A percentile compares a stretch with the other conserved stretches of the same genome.
Evolutionary conservation across 1,140 invertebrate species (phyloP).

Genomic region (Diabrotica virgifera): DNA sequence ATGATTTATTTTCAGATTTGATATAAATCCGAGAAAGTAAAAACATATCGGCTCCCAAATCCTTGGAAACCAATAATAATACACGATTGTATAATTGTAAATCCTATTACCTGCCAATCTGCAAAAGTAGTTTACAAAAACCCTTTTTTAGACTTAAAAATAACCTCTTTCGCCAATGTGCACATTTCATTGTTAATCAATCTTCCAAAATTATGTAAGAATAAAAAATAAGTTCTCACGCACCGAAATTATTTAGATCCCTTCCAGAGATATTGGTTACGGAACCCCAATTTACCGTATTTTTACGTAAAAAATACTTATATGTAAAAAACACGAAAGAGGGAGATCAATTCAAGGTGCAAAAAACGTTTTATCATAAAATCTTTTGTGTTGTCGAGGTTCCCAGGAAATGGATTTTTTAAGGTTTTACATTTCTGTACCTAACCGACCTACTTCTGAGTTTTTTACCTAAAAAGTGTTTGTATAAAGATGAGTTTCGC

Average conservation of each 20-base stretch:
- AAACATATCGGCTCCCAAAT: no score
- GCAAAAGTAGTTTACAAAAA: background rate
- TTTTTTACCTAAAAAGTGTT: conserved; percentile 16
- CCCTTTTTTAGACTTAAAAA: background rate
- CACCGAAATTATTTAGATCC: conserved; percentile 16
- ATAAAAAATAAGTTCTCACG: conserved; percentile 19
- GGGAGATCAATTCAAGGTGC: conserved; percentile 14
- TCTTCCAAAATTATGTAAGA: conserved; percentile 15
- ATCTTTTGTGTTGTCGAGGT: conserved; percentile 6
- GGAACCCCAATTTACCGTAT: conserved; percentile 5
- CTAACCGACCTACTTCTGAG: conserved; percentile 13
- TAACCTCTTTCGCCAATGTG: no score
- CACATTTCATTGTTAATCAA: background rate
- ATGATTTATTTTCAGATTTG: no score
- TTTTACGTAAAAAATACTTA: background rate
- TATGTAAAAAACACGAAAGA: conserved; percentile 6
- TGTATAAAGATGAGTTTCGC: conserved; percentile 6
- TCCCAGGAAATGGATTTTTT: conserved; percentile 20
- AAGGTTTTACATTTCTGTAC: conserved; percentile 10
- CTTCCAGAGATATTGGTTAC: conserved; percentile 9
- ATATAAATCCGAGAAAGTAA: no score
- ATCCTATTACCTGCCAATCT: no score
- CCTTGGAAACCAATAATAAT: no score
- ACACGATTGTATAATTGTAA: no score
- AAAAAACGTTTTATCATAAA: conserved; percentile 14